Evolutionary conservation across 2,888 invertebrate genomes (phyloP).

Genomic region (Xylocampa areola): DNA sequence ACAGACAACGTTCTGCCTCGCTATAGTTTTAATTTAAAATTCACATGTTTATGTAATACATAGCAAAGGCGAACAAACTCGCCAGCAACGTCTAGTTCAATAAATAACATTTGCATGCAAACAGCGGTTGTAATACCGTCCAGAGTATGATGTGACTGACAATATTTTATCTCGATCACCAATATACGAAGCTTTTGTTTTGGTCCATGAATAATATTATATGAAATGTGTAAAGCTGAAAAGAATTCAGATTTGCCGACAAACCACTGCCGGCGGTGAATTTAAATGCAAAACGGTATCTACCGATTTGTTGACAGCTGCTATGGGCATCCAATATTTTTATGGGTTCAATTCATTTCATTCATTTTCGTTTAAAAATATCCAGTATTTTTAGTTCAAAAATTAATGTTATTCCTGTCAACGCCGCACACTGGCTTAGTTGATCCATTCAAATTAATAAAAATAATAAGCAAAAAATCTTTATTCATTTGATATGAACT

Average conservation of each 20-base stretch:
- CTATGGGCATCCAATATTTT: conserved; percentile 23
- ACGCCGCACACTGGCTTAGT: too few species aligned
- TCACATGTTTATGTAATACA: conserved; percentile 22
- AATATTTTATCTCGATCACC: conserved; percentile 53
- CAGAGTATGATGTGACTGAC: conserved; percentile 34
- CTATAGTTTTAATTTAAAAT: too few species aligned
- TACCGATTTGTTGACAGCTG: conserved; percentile 43
- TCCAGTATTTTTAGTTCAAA: too few species aligned
- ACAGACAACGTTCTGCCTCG: too few species aligned
- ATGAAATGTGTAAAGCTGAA: conserved; percentile 31
- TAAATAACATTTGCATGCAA: conserved; percentile 45
- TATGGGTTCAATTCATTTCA: conserved; percentile 25
- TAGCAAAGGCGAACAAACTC: conserved; percentile 25
- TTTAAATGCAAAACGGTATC: conserved; percentile 47
- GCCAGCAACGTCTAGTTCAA: conserved; percentile 21
- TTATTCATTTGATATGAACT: not conserved
- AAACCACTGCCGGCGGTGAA: conserved; percentile 35
- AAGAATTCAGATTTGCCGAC: conserved; percentile 41
- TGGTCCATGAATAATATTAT: conserved; percentile 50
- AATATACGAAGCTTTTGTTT: conserved; percentile 50
- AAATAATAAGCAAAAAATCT: conserved; percentile 15
- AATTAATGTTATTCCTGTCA: too few species aligned
- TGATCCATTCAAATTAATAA: too few species aligned
- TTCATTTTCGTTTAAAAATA: conserved; percentile 6
- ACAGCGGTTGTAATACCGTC: conserved; percentile 16